phyloP scores from a whole-genome alignment of 2,797 vertebrate genomes.

The Labeo calbasu region DNA sequence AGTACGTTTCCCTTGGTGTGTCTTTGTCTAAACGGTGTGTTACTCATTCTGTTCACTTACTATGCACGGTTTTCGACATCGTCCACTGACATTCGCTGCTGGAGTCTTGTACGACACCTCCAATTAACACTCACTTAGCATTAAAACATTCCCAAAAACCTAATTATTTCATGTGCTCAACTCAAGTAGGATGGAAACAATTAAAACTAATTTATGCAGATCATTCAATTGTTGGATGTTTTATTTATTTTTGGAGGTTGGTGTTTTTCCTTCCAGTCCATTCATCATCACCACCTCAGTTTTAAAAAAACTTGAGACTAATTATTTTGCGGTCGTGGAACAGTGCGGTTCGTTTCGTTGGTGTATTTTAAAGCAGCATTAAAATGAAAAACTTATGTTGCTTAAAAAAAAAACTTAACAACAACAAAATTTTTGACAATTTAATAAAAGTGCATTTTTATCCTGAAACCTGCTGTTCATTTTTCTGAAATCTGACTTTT shows the following conservation, averaged over 20 bases:
- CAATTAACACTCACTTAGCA: not conserved
- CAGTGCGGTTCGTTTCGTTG: not conserved
- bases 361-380: not conserved
- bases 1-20: conserved; percentile 71
- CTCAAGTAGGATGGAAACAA: conserved; percentile 1
- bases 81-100: not conserved
- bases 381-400: not conserved
- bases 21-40: conserved; percentile 71
- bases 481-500: not conserved
- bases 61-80: conserved; percentile 24
- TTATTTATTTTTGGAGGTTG: not conserved
- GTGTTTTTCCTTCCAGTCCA: not conserved
- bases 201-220: not conserved
- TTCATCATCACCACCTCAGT: not conserved
- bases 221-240: not conserved
- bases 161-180: not conserved
- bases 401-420: not conserved
- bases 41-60: conserved; percentile 35
- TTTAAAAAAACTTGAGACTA: not conserved
- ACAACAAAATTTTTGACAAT: not conserved
- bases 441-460: not conserved
- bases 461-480: not conserved
- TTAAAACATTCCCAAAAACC: not conserved
- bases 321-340: not conserved
- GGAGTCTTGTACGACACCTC: not conserved